Evolutionary conservation across 2,113 vertebrate genomes (phyloP).

Genomic region (Urocolius indicus): DNA sequence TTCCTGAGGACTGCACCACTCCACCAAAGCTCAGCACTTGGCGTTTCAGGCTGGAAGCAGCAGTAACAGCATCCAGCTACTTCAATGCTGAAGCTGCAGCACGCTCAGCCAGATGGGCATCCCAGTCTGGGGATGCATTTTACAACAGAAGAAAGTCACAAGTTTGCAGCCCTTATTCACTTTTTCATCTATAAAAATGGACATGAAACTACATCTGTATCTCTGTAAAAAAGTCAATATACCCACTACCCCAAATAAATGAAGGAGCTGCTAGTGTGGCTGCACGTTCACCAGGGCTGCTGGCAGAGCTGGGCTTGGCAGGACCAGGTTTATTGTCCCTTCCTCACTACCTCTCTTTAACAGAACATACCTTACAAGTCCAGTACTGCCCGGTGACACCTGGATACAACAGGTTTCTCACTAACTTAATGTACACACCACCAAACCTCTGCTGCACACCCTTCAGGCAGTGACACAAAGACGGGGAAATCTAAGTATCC

Average conservation of each 20-base stretch:
- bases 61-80: background rate
- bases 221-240: background rate
- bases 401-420: background rate
- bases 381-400: background rate
- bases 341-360: background rate
- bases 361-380: too few species aligned
- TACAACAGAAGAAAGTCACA: background rate
- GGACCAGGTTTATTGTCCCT: background rate
- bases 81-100: background rate
- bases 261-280: background rate
- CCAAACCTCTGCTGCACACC: background rate
- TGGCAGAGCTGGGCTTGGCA: background rate
- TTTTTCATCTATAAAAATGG: background rate
- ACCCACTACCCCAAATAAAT: too few species aligned
- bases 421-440: too few species aligned
- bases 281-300: background rate
- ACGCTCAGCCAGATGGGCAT: background rate
- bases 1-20: background rate
- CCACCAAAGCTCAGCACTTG: background rate
- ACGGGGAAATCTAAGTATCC: background rate
- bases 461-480: background rate
- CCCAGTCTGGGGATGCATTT: background rate
- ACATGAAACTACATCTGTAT: background rate
- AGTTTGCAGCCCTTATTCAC: background rate
- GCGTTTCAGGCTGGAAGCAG: background rate